Conservation (phyloP, 2,888 invertebrate genomes). For the Temnothorax ravouxi region DNA sequence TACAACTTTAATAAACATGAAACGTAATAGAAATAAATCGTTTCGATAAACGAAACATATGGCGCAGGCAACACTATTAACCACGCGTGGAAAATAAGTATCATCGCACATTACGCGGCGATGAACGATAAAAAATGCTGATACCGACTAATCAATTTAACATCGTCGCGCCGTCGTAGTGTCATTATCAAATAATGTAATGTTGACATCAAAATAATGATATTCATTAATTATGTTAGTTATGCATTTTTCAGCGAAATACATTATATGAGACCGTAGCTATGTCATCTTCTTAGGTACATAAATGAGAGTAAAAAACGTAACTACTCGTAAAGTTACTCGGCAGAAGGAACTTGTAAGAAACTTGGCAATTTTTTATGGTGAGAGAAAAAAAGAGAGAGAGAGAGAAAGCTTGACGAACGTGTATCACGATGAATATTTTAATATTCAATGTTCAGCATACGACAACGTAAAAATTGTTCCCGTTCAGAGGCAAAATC, state of each 20-base stretch:
- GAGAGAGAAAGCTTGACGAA: not conserved
- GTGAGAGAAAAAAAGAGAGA: not conserved
- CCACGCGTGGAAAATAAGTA: conserved; percentile 45
- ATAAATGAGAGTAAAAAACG: conserved; percentile 37
- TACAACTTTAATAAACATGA: conserved; percentile 60
- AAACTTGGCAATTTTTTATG: not conserved
- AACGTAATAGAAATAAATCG: conserved; percentile 59
- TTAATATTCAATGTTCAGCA: conserved; percentile 6
- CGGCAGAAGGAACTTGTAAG: not conserved
- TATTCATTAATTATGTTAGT: conserved; percentile 25
- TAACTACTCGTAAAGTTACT: conserved; percentile 39
- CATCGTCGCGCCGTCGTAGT: not conserved
- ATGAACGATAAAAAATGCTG: conserved; percentile 17
- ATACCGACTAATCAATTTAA: conserved; percentile 18
- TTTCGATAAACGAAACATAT: conserved; percentile 55
- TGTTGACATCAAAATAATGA: conserved; percentile 20
- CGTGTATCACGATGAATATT: conserved; percentile 25
- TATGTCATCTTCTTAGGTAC: conserved; percentile 1
- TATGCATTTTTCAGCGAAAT: conserved; percentile 33
- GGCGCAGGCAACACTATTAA: conserved; percentile 48
- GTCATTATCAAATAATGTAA: conserved; percentile 1
- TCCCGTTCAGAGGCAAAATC: not conserved
- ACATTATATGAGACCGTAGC: not conserved
- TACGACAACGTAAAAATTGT: conserved; percentile 8
- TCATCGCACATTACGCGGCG: not conserved